Evolutionary conservation across 2,888 invertebrate species (phyloP), one percentile per base, ranked within the genome.

Genomic region (Amiota mariae): DNA sequence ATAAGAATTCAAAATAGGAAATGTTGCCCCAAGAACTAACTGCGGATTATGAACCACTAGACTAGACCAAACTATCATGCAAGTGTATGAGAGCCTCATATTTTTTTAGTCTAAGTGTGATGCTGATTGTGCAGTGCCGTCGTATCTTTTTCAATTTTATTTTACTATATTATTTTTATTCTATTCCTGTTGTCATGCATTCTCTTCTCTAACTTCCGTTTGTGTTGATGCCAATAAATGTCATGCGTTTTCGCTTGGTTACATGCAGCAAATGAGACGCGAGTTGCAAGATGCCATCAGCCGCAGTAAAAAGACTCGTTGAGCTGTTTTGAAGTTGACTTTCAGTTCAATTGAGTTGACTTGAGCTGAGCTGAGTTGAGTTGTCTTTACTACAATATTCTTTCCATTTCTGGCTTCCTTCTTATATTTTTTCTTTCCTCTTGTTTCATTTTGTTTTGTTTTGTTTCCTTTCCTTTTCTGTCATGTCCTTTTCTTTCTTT

Each of bases 191-290:
- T 36, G 36, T 36, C 36, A 36, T 36, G 36, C 36, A 36, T 36
- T 36, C 6, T 6, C 36, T 6, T 36, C 36, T 36, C 2, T 36
- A 4, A 36, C 36, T 36, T 36, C 8, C 6, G 36, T 61, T 24
- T 54, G 13, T 67, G 49, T 48, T 68, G 81, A 79, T 85, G 84
- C 84, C 85, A 85, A 83, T 83, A 83, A 83, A 84, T 85, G 83
- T 81, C 83, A 85, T 79, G 85, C 83, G 85, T 82, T 85, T 83
- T 82, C 85, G 82, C 82, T 85, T 82, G 78, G 15, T 15, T 49
- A 61, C 61, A 46, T 49, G 71, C 71, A 59, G 36, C 20, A 24
- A 11, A 20, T 49, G 49, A 8, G 20, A 63, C 13, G 15, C 47
- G 57, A 10, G 15, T 61, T 36, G n/a, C 46, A 64, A 10, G 6